Evolutionary conservation across 2,113 vertebrate species (phyloP), one percentile per base, ranked within the genome.

Genomic region (Noctilio leporinus): DNA sequence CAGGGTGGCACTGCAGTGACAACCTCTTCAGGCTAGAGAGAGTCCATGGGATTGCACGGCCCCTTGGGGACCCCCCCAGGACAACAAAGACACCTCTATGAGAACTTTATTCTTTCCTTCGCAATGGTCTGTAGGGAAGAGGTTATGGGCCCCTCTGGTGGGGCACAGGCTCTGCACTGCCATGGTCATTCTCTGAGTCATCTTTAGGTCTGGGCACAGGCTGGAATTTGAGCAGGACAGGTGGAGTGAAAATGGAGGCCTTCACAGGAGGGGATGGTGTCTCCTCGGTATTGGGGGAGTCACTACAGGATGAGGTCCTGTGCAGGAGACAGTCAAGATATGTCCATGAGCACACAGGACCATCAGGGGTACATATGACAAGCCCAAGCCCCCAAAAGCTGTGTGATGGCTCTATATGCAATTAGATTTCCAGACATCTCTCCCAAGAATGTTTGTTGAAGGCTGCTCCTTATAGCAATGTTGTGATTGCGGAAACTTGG

Each of bases 181-280:
- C 94, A 75, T 51, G 35, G 33, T 93, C 75, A 1, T 94, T 97
- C 89, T 97, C 95, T 53, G 95, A 67, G 62, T 97, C 93, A 5
- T 91, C 95, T 62, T 72, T 93, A 24, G 89, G 75, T 86, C 57
- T 97, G 30, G 82, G 45, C 28, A 95, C 47, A 26, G 96, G 93
- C 89, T 97, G 96, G 85, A 97, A 96, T 91, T 96, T 95, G 88
- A 97, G 75, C n/a, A 96, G 89, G 51, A 97, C 94, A 86, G 96
- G 95, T 0, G 96, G 97, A 7, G 82, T 76, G 82, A 96, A 95
- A 94, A 95, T 53, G n/a, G 96, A 93, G 0, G 95, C 57, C 53
- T 89, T 97, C 93, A 65, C 86, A 47, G 89, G 33, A 20, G 82
- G 11, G 22, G n/a, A 17, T 28, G 89, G 78, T 5, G 28, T 64